phyloP scores from a whole-genome alignment of 37 sponge, comb jelly and placozoan genomes.

The Crambe crambe region DNA sequence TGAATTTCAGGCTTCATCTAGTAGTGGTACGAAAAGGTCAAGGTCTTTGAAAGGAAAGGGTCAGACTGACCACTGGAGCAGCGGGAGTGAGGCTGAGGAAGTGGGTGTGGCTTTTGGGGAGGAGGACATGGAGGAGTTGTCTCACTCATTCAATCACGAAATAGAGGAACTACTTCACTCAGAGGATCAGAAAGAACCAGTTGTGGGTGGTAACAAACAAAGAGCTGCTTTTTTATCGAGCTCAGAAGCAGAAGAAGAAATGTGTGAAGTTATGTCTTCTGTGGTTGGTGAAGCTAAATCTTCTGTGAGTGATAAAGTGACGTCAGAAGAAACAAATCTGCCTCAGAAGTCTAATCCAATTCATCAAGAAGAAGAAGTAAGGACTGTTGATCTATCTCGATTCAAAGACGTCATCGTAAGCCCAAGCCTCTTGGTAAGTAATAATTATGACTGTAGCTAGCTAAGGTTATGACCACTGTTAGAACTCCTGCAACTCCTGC shows the following conservation, averaged over 20 bases:
- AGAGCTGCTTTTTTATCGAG: not conserved
- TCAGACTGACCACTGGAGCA: not conserved
- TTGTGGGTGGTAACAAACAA: not conserved
- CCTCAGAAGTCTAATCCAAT: not conserved
- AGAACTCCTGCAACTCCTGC: too few species aligned
- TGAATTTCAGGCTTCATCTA: constrained; percentile 12
- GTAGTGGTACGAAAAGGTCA: not conserved
- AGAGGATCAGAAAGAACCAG: not conserved
- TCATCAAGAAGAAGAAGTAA: constrained; percentile 7
- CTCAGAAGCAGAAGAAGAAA: not conserved
- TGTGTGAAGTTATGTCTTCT: not conserved
- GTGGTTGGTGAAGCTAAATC: not conserved
- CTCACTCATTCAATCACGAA: not conserved
- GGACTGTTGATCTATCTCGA: not conserved
- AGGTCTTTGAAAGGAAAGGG: not conserved
- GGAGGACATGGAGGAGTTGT: not conserved
- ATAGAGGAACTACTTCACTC: not conserved
- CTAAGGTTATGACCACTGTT: too few species aligned
- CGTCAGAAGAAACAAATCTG: not conserved
- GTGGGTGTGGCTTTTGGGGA: constrained; percentile 36
- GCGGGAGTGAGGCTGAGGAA: constrained; percentile 63
- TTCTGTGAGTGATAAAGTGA: not conserved
- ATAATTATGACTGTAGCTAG: too few species aligned
- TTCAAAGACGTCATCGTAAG: constrained; percentile 16
- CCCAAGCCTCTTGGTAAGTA: constrained; percentile 56